phyloP scores from a whole-genome alignment of 2,888 invertebrate species.

The Netelia melanura region DNA sequence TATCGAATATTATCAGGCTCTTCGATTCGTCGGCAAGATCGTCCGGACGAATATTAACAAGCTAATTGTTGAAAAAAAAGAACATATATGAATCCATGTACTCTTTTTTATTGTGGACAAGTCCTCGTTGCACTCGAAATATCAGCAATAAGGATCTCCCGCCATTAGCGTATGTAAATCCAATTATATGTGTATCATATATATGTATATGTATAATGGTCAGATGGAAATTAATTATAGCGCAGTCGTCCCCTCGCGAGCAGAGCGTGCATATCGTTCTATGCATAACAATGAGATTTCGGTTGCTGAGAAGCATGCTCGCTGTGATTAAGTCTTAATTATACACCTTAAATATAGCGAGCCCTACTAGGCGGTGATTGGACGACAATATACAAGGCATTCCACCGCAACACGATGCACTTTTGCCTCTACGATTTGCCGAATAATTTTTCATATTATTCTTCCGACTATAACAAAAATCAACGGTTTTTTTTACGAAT shows the following conservation, averaged over 20 bases:
- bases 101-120: neutral
- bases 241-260: slow-evolving; percentile 67
- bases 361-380: slow-evolving; percentile 46
- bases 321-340: slow-evolving; percentile 71
- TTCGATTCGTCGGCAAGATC: slow-evolving; percentile 20
- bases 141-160: slow-evolving; percentile 53
- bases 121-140: slow-evolving; percentile 27
- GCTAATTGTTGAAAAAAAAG: neutral
- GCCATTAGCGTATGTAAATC: slow-evolving; percentile 79
- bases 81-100: neutral
- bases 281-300: slow-evolving; percentile 79
- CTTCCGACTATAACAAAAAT: too few species aligned
- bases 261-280: slow-evolving; percentile 70
- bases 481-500: too few species aligned
- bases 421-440: too few species aligned
- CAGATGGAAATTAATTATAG: slow-evolving; percentile 78
- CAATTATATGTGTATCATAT: slow-evolving; percentile 60
- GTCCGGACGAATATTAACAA: slow-evolving; percentile 10
- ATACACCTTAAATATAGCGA: slow-evolving; percentile 60
- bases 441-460: too few species aligned
- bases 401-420: too few species aligned
- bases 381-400: slow-evolving; percentile 11
- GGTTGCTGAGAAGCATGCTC: slow-evolving; percentile 58
- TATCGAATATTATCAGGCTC: slow-evolving; percentile 38
- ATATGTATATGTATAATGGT: slow-evolving; percentile 75